Evolutionary conservation across 2,888 invertebrate species (phyloP), one percentile per base, ranked within the genome.

Genomic region (Neoscelio sp.): DNA sequence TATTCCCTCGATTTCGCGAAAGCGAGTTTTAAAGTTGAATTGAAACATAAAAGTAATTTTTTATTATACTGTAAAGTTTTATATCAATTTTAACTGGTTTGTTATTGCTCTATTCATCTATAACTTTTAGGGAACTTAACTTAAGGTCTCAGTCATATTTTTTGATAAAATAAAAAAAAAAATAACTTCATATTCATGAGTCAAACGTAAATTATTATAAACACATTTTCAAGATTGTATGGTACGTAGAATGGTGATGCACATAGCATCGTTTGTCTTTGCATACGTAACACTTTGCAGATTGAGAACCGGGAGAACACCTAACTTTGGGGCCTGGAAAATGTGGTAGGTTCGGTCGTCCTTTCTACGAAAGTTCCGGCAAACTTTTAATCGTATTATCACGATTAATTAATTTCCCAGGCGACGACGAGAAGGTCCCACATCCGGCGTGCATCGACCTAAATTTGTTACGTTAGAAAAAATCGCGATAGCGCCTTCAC

Each of bases 331-430:
- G 42, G 48, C 40, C 58, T 46, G 46, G 23, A 71, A 60, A 42
- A 30, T 44, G 64, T 6, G 54, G 62, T 38, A 35, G 67, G 68
- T 73, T 62, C 44, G 44, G 42, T 42, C 28, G 50, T 74, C 28
- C 64, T 54, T 73, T 67, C 54, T 78, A 42, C 35, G 74, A 78
- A 78, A 78, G 64, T 74, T 74, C 23, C 54, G 13, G 38, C 64
- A 82, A 84, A 82, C 82, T 83, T 85, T 84, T 81, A 83, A 83
- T 84, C 79, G 73, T 56, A 80, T 82, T 84, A 83, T 82, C 81
- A 67, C 82, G 80, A 83, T 84, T 85, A 84, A 85, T 84, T 84
- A 83, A 83, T 83, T 82, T 78, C 75, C 62, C 52, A 33, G 44
- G 64, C 56, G 62, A 78, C 71, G 71, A 60, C 30, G 78, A 73